Percentiles rank a stretch among this genome's conserved stretches.
Conservation (phyloP, 2,888 invertebrate species). For the Hartigia nigra region DNA sequence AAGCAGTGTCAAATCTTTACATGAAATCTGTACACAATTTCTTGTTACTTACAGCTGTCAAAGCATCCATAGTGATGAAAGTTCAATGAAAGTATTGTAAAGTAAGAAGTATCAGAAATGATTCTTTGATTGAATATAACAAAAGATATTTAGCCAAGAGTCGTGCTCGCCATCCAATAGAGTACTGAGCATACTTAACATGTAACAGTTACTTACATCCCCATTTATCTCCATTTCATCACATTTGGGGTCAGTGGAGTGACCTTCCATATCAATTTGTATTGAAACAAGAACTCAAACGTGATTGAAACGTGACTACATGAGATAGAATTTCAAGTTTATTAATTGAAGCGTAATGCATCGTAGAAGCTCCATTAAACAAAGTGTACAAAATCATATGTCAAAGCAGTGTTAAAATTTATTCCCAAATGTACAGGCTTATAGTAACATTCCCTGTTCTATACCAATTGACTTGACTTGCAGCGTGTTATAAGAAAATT, state of each 20-base stretch:
- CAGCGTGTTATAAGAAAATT: not conserved
- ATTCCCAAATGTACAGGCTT: not conserved
- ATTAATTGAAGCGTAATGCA: slow-evolving; percentile 35
- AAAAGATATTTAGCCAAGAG: slow-evolving; percentile 6
- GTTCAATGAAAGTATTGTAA: not conserved
- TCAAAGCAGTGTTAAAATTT: not conserved
- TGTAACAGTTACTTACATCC: slow-evolving; percentile 58
- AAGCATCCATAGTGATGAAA: slow-evolving; percentile 1
- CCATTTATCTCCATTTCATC: slow-evolving; percentile 58
- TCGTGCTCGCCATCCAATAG: not conserved
- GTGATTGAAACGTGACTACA: slow-evolving; percentile 62
- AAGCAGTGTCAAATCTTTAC: not conserved
- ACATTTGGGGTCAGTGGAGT: slow-evolving; percentile 56
- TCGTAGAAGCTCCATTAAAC: not conserved
- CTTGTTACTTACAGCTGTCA: slow-evolving; percentile 1
- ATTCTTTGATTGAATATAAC: slow-evolving; percentile 15
- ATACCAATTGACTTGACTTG: not conserved
- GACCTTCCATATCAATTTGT: slow-evolving; percentile 62
- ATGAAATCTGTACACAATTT: not conserved
- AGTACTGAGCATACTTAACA: slow-evolving; percentile 48
- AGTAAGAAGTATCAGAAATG: slow-evolving; percentile 17
- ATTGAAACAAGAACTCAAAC: slow-evolving; percentile 47
- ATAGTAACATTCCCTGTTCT: not conserved
- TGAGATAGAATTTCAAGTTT: not conserved
- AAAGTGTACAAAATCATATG: not conserved